These are phyloP conservation scores for Cremastobaeus sp. DNA, from an alignment of 2,888 invertebrate genomes.

Conservation along the genomic window DNA sequence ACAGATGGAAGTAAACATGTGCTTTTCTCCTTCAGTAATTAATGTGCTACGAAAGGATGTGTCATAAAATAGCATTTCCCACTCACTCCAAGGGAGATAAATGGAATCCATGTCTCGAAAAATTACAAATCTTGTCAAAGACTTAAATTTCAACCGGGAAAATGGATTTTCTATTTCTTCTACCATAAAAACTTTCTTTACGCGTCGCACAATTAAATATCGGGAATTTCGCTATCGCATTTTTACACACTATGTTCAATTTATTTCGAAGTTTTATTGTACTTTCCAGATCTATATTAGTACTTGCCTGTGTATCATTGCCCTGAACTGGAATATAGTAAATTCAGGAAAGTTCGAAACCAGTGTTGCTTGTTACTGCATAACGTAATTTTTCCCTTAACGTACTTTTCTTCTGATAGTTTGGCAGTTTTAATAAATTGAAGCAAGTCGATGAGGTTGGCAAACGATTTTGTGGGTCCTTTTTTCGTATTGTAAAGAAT, in stretches of 20 bases:
- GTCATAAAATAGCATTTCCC: too few species aligned
- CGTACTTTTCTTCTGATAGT: conserved; percentile 97
- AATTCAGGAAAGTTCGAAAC: conserved; percentile 96
- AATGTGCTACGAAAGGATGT: too few species aligned
- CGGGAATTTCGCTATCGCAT: too few species aligned
- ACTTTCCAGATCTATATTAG: conserved; percentile 53
- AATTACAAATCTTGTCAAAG: too few species aligned
- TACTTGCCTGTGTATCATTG: conserved; percentile 9
- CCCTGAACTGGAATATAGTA: neutral
- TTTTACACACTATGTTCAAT: conserved; percentile 37
- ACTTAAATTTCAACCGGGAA: too few species aligned
- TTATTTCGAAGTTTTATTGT: conserved; percentile 51
- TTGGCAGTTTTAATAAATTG: conserved; percentile 97
- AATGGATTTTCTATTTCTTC: too few species aligned
- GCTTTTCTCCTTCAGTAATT: too few species aligned
- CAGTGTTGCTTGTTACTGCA: conserved; percentile 98
- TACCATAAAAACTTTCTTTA: too few species aligned
- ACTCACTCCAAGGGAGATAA: too few species aligned
- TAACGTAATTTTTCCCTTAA: conserved; percentile 97
- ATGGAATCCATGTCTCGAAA: too few species aligned
- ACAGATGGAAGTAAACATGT: too few species aligned
- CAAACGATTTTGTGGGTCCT: conserved; percentile 94
- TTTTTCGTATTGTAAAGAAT: conserved; percentile 97
- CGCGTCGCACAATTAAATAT: too few species aligned
- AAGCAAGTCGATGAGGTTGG: conserved; percentile 99